Evolutionary conservation across 2,797 vertebrate species (phyloP), one percentile per base, ranked within the genome.

Genomic region (Lithobates sylvaticus): DNA sequence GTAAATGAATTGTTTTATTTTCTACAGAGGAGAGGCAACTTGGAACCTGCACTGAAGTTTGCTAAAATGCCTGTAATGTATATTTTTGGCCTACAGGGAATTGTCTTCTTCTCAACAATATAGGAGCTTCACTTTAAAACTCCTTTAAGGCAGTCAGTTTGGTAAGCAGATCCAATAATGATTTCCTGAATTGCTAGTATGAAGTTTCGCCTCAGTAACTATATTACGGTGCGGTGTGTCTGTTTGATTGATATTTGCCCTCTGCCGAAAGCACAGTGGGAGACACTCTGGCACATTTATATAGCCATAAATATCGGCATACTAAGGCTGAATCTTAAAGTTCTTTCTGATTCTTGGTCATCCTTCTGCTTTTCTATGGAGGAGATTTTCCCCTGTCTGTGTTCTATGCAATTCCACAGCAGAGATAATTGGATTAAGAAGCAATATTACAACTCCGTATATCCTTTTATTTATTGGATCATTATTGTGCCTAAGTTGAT

Each of bases 211-310:
- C n/a, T 65, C 21, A 26, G 61, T 65, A 65, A 65, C 61, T 65
- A 65, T 26, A 36, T 64, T 77, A 64, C 21, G 27, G 34, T 77
- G 7, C 58, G 50, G 36, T n/a, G 58, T 39, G 36, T 77, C 36
- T 64, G 21, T 15, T 6, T 77, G 23, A 77, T 61, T 77, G 23
- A n/a, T 65, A 77, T 64, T 77, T 65, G 58, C 32, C 58, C 54
- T 64, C 32, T 77, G 36, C 21, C 13, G 29, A 23, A 34, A 21
- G 36, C 50, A 10, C 32, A 32, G 32, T 21, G 2, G 54, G 61
- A 34, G 76, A 77, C 23, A 65, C 47, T 7, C 32, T 32, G 29
- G 34, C 50, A 64, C 21, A 54, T 76, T 76, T 77, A 61, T 64
- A 39, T 61, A 29, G 34, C 54, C 32, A 64, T n/a, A 39, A 64